Evolutionary conservation across 2,888 invertebrate species (phyloP).

Genomic region (Tortrix viridana): DNA sequence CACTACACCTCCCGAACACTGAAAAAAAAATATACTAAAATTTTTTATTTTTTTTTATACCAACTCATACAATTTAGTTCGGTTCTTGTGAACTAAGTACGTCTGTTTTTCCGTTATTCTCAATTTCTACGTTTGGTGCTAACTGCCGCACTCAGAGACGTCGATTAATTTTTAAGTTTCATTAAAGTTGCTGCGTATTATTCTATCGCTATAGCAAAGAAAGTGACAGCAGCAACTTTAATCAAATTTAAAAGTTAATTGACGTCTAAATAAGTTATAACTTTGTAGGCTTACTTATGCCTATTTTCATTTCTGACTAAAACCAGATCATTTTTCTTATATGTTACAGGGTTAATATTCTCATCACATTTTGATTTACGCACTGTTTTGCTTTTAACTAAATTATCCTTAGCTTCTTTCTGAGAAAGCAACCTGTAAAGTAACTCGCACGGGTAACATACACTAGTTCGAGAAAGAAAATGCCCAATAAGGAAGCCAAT

Average conservation of each 20-base stretch:
- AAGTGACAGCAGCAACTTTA: too few species aligned
- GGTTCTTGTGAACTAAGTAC: not conserved
- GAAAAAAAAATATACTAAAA: not conserved
- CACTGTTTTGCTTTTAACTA: slow-evolving; percentile 33
- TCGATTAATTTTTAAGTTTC: too few species aligned
- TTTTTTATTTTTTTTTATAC: not conserved
- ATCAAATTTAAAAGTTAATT: too few species aligned
- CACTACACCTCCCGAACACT: not conserved
- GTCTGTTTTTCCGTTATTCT: not conserved
- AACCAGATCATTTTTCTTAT: slow-evolving; percentile 37
- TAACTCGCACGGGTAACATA: slow-evolving; percentile 38
- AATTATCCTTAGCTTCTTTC: slow-evolving; percentile 40
- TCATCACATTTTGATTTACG: slow-evolving; percentile 36
- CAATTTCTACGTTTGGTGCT: slow-evolving; percentile 1
- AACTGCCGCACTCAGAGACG: too few species aligned
- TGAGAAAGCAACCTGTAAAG: slow-evolving; percentile 39
- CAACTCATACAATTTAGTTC: not conserved
- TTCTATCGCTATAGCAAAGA: too few species aligned
- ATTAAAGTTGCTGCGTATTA: too few species aligned
- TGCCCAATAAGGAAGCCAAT: too few species aligned
- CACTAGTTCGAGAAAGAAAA: too few species aligned
- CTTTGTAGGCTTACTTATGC: too few species aligned
- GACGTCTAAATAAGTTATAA: too few species aligned
- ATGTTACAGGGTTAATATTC: slow-evolving; percentile 33
- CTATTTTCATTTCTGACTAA: slow-evolving; percentile 42